Evolutionary conservation across 2,888 invertebrate genomes (phyloP), one percentile per base, ranked within the genome.

Genomic region (Chrysina gloriosa): DNA sequence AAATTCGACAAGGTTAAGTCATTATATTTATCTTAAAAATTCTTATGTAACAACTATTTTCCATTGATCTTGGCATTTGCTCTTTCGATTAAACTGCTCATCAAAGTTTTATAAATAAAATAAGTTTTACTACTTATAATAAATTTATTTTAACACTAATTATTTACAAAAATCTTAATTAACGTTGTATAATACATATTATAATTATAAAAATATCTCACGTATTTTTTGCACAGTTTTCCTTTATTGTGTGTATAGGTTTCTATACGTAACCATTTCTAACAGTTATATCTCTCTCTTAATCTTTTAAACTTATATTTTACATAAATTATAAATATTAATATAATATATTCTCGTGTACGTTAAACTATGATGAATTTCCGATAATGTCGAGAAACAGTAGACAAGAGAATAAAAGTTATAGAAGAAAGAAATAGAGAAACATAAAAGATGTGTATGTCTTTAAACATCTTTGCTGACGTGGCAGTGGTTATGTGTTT

Each of bases 121-220:
- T n/a, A n/a, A n/a, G n/a, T n/a, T n/a, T n/a, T n/a, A 45, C 19
- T 25, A 65, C 21, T 66, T 47, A 54, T 58, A 58, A 45, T 56
- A 63, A 50, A 47, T 67, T 63, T 67, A 61, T 67, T 67, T 52
- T 63, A n/a, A 67, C 39, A 52, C 67, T 67, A 67, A 63, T 52
- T 67, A 67, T 67, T 67, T 67, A 67, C 63, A 67, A 42, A 54
- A 42, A 29, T 52, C 65, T 56, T 58, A 58, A 65, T n/a, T 65
- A 54, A 42, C 27, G 23, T 19, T 45, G 14, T 65, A 65, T 65
- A 65, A 47, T 56, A 65, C 54, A 65, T 56, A 56, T 29, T 31
- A 14, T 45, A 56, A 52, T n/a, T 47, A 58, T 58, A 58, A 58
- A 39, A 58, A 58, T 58, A 39, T 58, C 39, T 58, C 27, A 23